Percentiles rank a stretch among this genome's conserved stretches.
These are phyloP conservation scores for Loripinus fragilis DNA, from an alignment of 2,888 invertebrate genomes.

Conservation along the genomic window DNA sequence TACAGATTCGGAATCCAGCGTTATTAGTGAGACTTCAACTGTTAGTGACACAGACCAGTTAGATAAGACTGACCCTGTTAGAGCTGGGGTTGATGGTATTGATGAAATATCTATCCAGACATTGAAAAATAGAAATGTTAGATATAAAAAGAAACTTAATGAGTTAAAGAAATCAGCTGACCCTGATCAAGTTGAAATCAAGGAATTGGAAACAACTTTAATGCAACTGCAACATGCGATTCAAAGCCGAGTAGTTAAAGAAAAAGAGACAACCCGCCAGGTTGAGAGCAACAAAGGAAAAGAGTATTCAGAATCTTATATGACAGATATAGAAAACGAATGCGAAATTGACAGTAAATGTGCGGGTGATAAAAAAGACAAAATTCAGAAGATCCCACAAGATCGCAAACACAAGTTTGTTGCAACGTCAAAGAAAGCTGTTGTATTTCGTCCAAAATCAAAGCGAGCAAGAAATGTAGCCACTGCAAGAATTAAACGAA, in stretches of 20 bases:
- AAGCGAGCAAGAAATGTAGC: neutral
- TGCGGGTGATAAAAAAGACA: neutral
- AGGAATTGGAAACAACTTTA: slow-evolving; percentile 8
- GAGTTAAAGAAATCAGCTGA: slow-evolving; percentile 18
- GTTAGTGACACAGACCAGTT: neutral
- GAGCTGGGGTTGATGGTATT: slow-evolving; percentile 19
- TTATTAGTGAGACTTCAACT: neutral
- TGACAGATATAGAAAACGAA: neutral
- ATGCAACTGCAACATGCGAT: neutral
- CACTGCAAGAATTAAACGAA: neutral
- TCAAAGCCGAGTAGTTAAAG: neutral
- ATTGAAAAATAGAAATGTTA: slow-evolving; percentile 23
- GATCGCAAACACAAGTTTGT: neutral
- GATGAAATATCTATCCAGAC: slow-evolving; percentile 17
- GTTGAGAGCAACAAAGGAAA: neutral
- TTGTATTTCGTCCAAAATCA: neutral
- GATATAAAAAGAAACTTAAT: slow-evolving; percentile 29
- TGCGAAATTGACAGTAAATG: neutral
- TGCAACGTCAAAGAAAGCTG: neutral
- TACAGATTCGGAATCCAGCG: neutral
- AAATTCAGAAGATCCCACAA: neutral
- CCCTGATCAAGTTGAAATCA: slow-evolving; percentile 5
- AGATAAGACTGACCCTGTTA: neutral
- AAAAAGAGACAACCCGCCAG: neutral
- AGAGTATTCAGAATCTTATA: neutral